Evolutionary conservation across 2,797 vertebrate species (phyloP).

Genomic region (Benthosema pterotum): DNA sequence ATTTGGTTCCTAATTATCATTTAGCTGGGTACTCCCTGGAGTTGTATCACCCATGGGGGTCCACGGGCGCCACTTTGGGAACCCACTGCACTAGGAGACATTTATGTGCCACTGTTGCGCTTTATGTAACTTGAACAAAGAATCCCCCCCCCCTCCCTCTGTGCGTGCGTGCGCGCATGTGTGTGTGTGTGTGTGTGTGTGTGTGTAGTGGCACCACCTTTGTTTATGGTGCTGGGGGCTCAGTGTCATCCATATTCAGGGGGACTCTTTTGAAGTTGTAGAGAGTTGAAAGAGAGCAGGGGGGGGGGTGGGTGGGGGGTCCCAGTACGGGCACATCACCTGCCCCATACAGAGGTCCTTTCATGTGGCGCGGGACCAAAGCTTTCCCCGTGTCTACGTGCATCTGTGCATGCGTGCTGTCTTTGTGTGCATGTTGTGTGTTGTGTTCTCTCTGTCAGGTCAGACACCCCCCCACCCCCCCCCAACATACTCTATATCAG

Average conservation of each 20-base stretch:
- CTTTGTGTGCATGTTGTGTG: too few relatives aligned
- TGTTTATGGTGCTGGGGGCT: conserved; percentile 71
- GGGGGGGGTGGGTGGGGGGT: conserved; percentile 15
- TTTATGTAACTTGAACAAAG: too few relatives aligned
- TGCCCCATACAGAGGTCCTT: conserved; percentile 69
- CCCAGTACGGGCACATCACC: conserved; percentile 62
- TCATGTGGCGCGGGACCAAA: conserved; percentile 67
- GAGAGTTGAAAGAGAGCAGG: conserved; percentile 72
- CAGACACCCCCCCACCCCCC: background rate
- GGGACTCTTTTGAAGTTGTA: conserved; percentile 76
- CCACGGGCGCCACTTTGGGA: too few relatives aligned
- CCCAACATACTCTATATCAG: background rate
- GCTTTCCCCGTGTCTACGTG: background rate
- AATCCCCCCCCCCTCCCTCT: conserved; percentile 7
- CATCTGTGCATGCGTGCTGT: too few relatives aligned
- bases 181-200: conserved; percentile 16
- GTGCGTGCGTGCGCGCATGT: conserved; percentile 30
- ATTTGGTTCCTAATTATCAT: too few relatives aligned
- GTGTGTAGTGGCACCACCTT: conserved; percentile 62
- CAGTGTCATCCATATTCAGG: conserved; percentile 69
- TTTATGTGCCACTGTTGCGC: too few relatives aligned
- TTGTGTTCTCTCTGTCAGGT: too few relatives aligned
- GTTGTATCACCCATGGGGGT: too few relatives aligned
- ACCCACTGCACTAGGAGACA: too few relatives aligned
- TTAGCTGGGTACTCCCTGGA: too few relatives aligned